Conservation (phyloP, 2,797 vertebrate genomes). For the Hozukius guyotensis region DNA sequence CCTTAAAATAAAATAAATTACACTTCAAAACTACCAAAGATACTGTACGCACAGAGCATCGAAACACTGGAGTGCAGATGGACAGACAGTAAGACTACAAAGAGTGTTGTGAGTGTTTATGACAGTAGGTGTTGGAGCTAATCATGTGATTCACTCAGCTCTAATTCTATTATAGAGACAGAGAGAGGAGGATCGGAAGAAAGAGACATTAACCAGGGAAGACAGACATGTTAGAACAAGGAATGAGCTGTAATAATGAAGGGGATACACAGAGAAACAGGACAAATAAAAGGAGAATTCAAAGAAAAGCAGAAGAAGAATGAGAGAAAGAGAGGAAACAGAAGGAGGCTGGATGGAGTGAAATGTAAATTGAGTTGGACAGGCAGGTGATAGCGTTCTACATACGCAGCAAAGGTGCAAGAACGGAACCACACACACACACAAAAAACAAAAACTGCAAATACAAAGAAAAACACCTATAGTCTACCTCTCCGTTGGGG, state of each 20-base stretch:
- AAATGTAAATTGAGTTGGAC: conserved; percentile 15
- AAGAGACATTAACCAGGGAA: conserved; percentile 11
- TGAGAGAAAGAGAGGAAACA: not conserved
- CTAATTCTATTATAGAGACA: conserved; percentile 66
- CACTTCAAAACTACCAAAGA: not conserved
- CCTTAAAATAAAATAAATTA: not conserved
- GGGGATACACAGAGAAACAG: not conserved
- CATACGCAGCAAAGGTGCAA: not conserved
- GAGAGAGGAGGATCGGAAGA: conserved; percentile 15
- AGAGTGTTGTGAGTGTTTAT: conserved; percentile 3
- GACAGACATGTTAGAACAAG: not conserved
- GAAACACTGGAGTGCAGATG: not conserved
- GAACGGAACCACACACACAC: not conserved
- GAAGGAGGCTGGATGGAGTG: not conserved
- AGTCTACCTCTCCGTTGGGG: conserved; percentile 84
- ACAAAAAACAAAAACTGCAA: not conserved
- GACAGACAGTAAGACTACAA: conserved; percentile 6
- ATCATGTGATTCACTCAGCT: conserved; percentile 72
- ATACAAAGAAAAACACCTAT: conserved; percentile 5
- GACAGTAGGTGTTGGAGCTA: conserved; percentile 49
- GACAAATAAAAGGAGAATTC: not conserved
- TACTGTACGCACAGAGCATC: not conserved
- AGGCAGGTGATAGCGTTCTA: conserved; percentile 1
- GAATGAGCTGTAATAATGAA: not conserved
- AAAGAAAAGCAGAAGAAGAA: not conserved